phyloP scores from a whole-genome alignment of 1,140 invertebrate species.

The Apocrypta bakeri region DNA sequence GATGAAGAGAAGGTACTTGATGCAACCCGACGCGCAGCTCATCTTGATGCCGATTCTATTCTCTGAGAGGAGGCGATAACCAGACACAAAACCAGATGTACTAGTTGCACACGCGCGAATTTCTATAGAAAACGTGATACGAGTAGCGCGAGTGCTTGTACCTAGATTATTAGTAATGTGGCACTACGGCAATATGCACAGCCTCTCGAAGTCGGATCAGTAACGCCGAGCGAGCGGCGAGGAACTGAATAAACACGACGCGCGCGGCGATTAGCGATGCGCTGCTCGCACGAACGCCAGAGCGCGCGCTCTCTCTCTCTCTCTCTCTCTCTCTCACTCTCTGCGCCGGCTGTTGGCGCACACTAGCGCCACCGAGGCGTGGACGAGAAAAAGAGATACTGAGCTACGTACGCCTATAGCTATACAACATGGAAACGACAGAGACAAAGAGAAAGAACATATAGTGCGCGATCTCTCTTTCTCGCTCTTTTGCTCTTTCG shows the following conservation, averaged over 20 bases:
- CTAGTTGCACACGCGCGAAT: too few relatives aligned
- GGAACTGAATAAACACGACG: slow-evolving; percentile 11
- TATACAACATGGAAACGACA: neutral
- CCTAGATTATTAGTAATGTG: neutral
- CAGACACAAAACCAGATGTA: neutral
- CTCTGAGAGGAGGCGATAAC: neutral
- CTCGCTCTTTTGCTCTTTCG: too few relatives aligned
- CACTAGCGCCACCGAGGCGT: neutral
- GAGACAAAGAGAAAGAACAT: too few relatives aligned
- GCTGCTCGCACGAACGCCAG: neutral
- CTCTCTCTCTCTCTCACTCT: too few relatives aligned
- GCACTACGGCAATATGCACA: neutral
- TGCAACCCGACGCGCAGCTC: slow-evolving; percentile 54
- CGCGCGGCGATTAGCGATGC: neutral
- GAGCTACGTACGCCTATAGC: neutral
- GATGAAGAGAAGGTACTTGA: slow-evolving; percentile 74
- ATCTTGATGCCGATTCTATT: slow-evolving; percentile 51
- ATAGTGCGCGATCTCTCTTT: too few relatives aligned
- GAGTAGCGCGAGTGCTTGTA: neutral
- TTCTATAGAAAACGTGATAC: neutral
- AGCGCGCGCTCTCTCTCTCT: too few relatives aligned
- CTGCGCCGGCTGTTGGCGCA: neutral
- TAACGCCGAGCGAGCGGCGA: slow-evolving; percentile 5
- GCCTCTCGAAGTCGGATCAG: neutral
- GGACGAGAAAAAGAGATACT: neutral